Evolutionary conservation across 2,888 invertebrate species (phyloP).

Genomic region (Cartodere bifasciata): DNA sequence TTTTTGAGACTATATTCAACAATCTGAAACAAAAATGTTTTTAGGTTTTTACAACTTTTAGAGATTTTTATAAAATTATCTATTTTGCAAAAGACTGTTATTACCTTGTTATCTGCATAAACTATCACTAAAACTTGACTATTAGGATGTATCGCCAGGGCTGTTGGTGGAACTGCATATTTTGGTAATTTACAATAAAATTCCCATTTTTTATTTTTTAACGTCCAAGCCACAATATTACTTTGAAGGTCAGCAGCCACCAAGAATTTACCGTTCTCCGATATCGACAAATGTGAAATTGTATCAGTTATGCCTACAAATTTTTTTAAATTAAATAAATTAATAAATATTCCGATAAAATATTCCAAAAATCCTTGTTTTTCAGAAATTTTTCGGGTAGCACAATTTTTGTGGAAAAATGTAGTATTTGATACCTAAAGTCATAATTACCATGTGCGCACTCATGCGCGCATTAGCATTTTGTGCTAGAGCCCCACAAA

Average conservation of each 20-base stretch:
- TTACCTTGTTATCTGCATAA: slow-evolving; percentile 71
- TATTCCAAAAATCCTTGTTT: no score
- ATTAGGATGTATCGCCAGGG: slow-evolving; percentile 51
- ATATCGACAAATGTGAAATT: slow-evolving; percentile 40
- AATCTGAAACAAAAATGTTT: slow-evolving; percentile 44
- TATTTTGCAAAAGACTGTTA: slow-evolving; percentile 10
- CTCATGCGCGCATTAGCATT: no score
- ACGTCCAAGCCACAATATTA: slow-evolving; percentile 51
- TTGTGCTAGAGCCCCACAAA: no score
- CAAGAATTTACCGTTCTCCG: slow-evolving; percentile 46
- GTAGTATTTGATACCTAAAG: no score
- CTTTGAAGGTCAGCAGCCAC: slow-evolving; percentile 54
- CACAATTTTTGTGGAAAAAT: no score
- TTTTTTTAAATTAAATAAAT: no score
- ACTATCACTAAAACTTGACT: slow-evolving; percentile 50
- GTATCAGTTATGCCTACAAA: slow-evolving; percentile 45
- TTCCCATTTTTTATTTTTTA: slow-evolving; percentile 30
- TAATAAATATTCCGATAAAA: no score
- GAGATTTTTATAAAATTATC: slow-evolving; percentile 6
- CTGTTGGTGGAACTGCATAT: slow-evolving; percentile 56
- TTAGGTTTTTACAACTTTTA: background rate
- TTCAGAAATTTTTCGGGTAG: no score
- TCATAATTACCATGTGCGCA: no score
- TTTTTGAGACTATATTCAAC: slow-evolving; percentile 60
- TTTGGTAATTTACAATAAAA: slow-evolving; percentile 52